Evolutionary conservation across 2,113 vertebrate genomes (phyloP).

Genomic region (Atherinomorus stipes): DNA sequence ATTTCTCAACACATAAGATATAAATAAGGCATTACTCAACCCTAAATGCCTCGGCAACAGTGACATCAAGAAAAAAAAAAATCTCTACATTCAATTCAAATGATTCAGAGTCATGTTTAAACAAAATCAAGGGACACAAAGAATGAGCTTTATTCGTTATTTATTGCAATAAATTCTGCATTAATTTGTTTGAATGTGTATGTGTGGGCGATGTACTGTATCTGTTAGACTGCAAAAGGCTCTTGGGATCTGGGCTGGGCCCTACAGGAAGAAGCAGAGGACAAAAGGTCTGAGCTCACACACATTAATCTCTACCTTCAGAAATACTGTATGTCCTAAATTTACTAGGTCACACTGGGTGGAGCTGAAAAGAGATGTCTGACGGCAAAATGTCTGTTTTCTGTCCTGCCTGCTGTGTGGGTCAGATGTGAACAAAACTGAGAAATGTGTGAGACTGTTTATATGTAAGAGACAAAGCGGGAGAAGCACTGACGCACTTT

Average conservation of each 20-base stretch:
- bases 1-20: slow-evolving; percentile 11
- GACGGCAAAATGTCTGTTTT: slow-evolving; percentile 1
- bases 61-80: slow-evolving; percentile 36
- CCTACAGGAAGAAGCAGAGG: slow-evolving; percentile 31
- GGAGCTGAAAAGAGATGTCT: slow-evolving; percentile 14
- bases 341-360: slow-evolving; percentile 18
- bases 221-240: slow-evolving; percentile 23
- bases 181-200: slow-evolving; percentile 1
- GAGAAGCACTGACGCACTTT: slow-evolving; percentile 15
- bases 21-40: slow-evolving; percentile 7
- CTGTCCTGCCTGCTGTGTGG: neutral
- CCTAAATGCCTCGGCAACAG: slow-evolving; percentile 4
- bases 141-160: slow-evolving; percentile 11
- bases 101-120: slow-evolving; percentile 24
- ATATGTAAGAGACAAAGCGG: neutral
- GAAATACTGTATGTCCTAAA: slow-evolving; percentile 11
- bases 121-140: slow-evolving; percentile 29
- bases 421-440: slow-evolving; percentile 7
- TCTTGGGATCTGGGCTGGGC: slow-evolving; percentile 20
- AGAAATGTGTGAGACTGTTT: slow-evolving; percentile 7
- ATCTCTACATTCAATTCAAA: slow-evolving; percentile 33
- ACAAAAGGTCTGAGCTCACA: slow-evolving; percentile 50
- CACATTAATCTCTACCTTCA: slow-evolving; percentile 34
- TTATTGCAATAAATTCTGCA: slow-evolving; percentile 12
- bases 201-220: slow-evolving; percentile 13